Base-by-base conservation (phyloP, 2,797 vertebrate species). In the Zenarchopterus dispar region DNA sequence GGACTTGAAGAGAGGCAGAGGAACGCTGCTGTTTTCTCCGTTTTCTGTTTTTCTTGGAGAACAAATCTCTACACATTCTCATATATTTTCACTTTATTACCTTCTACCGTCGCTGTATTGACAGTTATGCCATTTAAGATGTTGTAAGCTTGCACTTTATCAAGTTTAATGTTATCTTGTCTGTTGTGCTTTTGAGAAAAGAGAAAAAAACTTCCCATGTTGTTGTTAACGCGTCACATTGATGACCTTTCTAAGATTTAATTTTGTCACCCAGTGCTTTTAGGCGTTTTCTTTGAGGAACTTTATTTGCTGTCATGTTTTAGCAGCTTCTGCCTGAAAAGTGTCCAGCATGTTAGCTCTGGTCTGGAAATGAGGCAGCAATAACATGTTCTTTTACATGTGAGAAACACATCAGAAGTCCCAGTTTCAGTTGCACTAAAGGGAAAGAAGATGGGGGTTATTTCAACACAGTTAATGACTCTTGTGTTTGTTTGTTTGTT, bases 81-180 rank as follows among this genome's bases (percentile, higher is more conserved):
- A 42, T 75, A 18, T 55, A 16, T 53, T 81, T 74, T 71, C 47
- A 74, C 54, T 57, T 58, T 79, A 77, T 80, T 66, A 31, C 4
- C 8, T 9, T 31, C 28, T 36, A 36, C 13, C 13, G 15, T 39
- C 36, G 2, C 36, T 39, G 36, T 39, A 39, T 15, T 39, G 61
- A 76, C 67, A 39, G 53, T 78, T 73, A 41, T 72, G 48, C 56
- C 51, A 22, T 75, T 78, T 77, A 73, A 76, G 56, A 88, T 82
- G 70, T 81, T 76, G 80, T 89, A 80, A 80, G 75, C 81, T 89
- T 91, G 90, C 90, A 93, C 89, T 92, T 93, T 91, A 87, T 39
- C 11, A 39, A 13, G 11, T 39, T 84, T 71, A 65, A 75, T 81
- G 58, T 80, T 82, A 61, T 80, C 67, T 84, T 90, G 84, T 90